Percentiles rank a stretch among this genome's conserved stretches.
Conservation (phyloP, 2,888 invertebrate genomes). For the Philopedon plagiatum region DNA sequence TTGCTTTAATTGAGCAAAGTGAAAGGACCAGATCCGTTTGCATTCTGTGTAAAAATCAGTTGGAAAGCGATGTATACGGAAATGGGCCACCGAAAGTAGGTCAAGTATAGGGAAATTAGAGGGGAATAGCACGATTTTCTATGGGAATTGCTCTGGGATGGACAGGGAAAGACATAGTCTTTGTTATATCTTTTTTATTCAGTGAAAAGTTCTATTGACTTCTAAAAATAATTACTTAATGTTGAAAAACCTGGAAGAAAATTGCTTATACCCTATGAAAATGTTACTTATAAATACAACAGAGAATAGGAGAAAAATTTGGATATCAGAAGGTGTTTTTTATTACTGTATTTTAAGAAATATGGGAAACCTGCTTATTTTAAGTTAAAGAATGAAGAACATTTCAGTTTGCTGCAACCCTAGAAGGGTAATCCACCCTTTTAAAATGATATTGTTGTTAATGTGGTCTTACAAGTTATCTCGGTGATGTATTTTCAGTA, state of each 20-base stretch:
- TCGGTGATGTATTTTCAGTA: too few relatives aligned
- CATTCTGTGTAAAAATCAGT: slow-evolving; percentile 48
- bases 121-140: slow-evolving; percentile 21
- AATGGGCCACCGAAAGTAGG: slow-evolving; percentile 48
- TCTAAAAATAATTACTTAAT: not conserved
- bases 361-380: too few relatives aligned
- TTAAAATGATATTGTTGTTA: too few relatives aligned
- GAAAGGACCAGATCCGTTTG: slow-evolving; percentile 52
- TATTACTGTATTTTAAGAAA: too few relatives aligned
- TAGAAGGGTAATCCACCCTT: too few relatives aligned
- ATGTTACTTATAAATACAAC: too few relatives aligned
- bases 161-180: slow-evolving; percentile 5
- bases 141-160: not conserved
- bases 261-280: too few relatives aligned
- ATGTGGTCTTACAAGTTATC: too few relatives aligned
- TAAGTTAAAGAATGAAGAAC: too few relatives aligned
- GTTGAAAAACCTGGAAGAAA: not conserved
- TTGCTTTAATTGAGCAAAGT: slow-evolving; percentile 50
- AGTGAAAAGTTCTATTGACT: not conserved
- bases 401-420: too few relatives aligned
- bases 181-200: not conserved
- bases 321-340: too few relatives aligned
- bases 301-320: too few relatives aligned
- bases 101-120: slow-evolving; percentile 44
- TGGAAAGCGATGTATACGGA: slow-evolving; percentile 48